Conservation (phyloP, 2,797 vertebrate species). For the Dermochelys coriacea region DNA sequence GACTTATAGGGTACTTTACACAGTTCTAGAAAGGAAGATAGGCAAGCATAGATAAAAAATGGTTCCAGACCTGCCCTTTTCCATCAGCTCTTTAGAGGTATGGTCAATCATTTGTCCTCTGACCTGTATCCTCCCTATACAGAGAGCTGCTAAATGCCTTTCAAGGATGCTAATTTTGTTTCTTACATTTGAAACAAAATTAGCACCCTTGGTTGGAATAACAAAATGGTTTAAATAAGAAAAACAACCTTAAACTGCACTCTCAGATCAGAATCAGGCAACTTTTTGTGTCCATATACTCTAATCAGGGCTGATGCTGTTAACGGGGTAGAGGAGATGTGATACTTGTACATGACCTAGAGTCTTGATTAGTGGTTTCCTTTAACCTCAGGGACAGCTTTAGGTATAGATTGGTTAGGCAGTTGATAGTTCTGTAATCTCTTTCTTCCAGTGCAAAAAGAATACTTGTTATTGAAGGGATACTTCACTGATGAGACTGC, state of each 20-base stretch:
- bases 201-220: background rate
- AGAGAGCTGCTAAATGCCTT: background rate
- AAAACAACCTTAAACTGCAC: background rate
- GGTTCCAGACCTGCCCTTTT: background rate
- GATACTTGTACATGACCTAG: accelerated
- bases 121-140: background rate
- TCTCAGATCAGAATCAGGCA: background rate
- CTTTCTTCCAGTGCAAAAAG: background rate
- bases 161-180: background rate
- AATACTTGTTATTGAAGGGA: slow-evolving; percentile 26
- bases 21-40: slow-evolving; percentile 16
- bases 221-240: background rate
- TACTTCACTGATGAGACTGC: background rate
- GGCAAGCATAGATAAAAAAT: background rate
- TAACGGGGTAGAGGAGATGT: background rate
- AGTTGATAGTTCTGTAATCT: background rate
- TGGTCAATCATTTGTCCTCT: background rate
- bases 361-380: slow-evolving; percentile 42
- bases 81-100: background rate
- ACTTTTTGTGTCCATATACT: background rate
- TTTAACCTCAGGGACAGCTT: background rate
- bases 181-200: background rate
- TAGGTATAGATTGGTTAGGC: slow-evolving; percentile 46
- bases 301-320: background rate
- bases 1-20: slow-evolving; percentile 28